A percentile compares a stretch with the other conserved stretches of the same genome.
Evolutionary conservation across 2,888 invertebrate genomes (phyloP).

Genomic region (Hemistola chrysoprasaria): DNA sequence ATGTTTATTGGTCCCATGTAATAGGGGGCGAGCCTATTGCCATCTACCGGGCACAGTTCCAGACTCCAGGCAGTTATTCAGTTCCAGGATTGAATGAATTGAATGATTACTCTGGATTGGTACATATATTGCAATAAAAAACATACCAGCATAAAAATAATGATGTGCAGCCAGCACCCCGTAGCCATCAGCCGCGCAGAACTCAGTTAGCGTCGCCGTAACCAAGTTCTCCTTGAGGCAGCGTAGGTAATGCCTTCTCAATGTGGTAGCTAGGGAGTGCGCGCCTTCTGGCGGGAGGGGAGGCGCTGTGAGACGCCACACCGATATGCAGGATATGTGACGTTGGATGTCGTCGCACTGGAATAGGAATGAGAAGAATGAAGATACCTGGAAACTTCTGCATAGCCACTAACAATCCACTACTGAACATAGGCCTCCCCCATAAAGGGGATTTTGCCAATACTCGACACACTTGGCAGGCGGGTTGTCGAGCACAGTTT

Average conservation of each 20-base stretch:
- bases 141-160: conserved; percentile 75
- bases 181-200: conserved; percentile 90
- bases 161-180: conserved; percentile 89
- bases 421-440: too few species aligned
- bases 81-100: too few species aligned
- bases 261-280: conserved; percentile 81
- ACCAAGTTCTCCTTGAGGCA: conserved; percentile 73
- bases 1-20: too few species aligned
- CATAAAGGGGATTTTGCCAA: too few species aligned
- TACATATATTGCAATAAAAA: background rate
- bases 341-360: conserved; percentile 90
- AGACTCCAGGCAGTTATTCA: too few species aligned
- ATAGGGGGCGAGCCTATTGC: too few species aligned
- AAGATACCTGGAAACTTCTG: too few species aligned
- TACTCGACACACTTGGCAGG: too few species aligned
- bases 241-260: conserved; percentile 85
- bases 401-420: too few species aligned
- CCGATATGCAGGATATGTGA: conserved; percentile 90
- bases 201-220: conserved; percentile 84
- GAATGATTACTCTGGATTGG: too few species aligned
- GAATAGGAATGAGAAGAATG: background rate
- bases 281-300: conserved; percentile 78
- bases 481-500: too few species aligned
- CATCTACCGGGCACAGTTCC: too few species aligned
- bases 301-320: conserved; percentile 88